A percentile compares a stretch with the other conserved stretches of the same genome.
Evolutionary conservation across 2,113 vertebrate species (phyloP).

Genomic region (Cranoglanis bouderius): DNA sequence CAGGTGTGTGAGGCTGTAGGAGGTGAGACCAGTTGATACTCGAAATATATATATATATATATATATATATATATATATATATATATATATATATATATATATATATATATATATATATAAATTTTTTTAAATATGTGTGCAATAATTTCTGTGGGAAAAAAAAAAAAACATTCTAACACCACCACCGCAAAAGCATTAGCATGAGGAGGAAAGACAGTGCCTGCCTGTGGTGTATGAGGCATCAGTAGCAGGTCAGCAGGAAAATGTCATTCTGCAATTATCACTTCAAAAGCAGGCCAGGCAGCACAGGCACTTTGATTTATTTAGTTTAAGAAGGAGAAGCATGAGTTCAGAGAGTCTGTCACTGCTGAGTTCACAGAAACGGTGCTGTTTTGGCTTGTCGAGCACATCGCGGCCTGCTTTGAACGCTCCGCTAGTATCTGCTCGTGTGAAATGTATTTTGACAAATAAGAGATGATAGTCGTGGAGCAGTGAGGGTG

Average conservation of each 20-base stretch:
- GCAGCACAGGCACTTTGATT: conserved; percentile 74
- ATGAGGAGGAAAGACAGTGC: conserved; percentile 51
- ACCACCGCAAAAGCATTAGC: conserved; percentile 63
- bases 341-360: conserved; percentile 62
- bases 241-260: conserved; percentile 66
- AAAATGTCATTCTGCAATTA: conserved; percentile 74
- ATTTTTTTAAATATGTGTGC: background rate
- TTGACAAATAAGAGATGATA: conserved; percentile 75
- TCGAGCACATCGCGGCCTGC: conserved; percentile 76
- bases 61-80: no score
- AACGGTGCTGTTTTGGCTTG: conserved; percentile 74
- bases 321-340: conserved; percentile 79
- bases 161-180: background rate
- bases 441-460: conserved; percentile 81
- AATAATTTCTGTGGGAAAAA: background rate
- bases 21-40: background rate
- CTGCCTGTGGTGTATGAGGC: conserved; percentile 25
- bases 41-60: background rate
- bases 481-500: background rate
- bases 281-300: conserved; percentile 75
- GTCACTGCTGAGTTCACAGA: conserved; percentile 80
- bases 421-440: conserved; percentile 79
- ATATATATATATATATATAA: no score
- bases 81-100: no score
- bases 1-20: background rate